Evolutionary conservation across 2,888 invertebrate species (phyloP), one percentile per base, ranked within the genome.

Genomic region (Neoitamus cyanurus): DNA sequence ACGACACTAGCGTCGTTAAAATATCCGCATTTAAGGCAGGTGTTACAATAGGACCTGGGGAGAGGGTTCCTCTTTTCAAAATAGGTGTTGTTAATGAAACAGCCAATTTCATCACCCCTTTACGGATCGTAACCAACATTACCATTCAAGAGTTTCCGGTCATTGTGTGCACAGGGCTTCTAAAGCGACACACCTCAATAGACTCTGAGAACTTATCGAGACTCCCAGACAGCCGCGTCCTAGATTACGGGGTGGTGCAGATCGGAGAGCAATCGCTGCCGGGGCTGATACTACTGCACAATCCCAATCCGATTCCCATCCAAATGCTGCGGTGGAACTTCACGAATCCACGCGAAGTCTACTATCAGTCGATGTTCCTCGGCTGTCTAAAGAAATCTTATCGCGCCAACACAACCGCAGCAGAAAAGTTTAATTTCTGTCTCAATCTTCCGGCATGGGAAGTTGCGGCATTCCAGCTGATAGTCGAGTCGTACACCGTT

Each of bases 401-500:
- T 68, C 13, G 11, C 5, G 9, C 15, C 36, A 68, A 15, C 46
- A 31, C 36, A 68, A 48, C 68, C 36, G 34, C 36, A 37, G 37
- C 72, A 2, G 84, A 84, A 3, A 69, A 75, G 25, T 89, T 89
- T 83, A 87, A 88, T 31, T 87, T 89, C 36, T 89, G 88, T 84
- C 85, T 88, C 0, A 88, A 89, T 15, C 7, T 91, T 68, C 85
- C 86, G 0, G 85, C 87, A n/a, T 88, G 89, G n/a, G 89, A 90
- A 31, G 86, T 88, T 6, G 90, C 89, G 2, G 88, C 89, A 6
- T 94, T 96, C 89, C 93, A 94, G 88, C 92, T 97, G 85, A 93
- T 94, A 86, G 93, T 97, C 11, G 93, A 94, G 87, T 94, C 95
- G 0, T 93, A 93, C 87, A 92, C 93, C 4, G 95, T 96, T 87